A percentile compares a stretch with the other conserved stretches of the same genome.
Conservation (phyloP, 2,888 invertebrate species). For the Megaustenia siamemsis region DNA sequence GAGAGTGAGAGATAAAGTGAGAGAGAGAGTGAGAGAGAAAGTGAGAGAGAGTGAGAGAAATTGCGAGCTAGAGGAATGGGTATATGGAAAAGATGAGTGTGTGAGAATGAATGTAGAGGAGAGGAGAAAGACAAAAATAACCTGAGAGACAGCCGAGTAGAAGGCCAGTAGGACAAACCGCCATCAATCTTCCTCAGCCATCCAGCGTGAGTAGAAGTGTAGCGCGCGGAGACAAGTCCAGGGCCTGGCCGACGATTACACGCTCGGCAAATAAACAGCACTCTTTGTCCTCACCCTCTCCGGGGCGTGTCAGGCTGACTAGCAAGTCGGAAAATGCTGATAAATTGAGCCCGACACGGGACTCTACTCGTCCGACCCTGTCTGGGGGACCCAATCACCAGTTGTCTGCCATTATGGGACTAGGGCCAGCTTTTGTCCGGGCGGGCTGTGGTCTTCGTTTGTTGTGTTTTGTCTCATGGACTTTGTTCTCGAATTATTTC, state of each 20-base stretch:
- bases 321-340: slow-evolving; percentile 40
- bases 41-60: slow-evolving; percentile 5
- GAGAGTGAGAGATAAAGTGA: no score
- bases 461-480: no score
- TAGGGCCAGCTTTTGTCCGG: neutral
- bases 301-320: slow-evolving; percentile 44
- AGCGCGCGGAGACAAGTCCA: slow-evolving; percentile 19
- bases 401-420: neutral
- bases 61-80: neutral
- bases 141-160: neutral
- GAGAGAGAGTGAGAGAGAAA: no score
- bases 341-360: slow-evolving; percentile 14
- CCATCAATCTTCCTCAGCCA: slow-evolving; percentile 46
- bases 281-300: slow-evolving; percentile 43
- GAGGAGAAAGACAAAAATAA: neutral
- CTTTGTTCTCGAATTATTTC: no score
- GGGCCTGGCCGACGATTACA: slow-evolving; percentile 31
- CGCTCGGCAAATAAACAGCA: slow-evolving; percentile 49
- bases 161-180: neutral
- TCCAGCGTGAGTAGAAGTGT: slow-evolving; percentile 41
- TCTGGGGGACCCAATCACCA: slow-evolving; percentile 3
- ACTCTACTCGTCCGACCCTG: neutral
- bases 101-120: neutral
- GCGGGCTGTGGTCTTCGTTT: no score
- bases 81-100: neutral